Evolutionary conservation across 2,797 vertebrate species (phyloP), one percentile per base, ranked within the genome.

Genomic region (Liparis tanakae): DNA sequence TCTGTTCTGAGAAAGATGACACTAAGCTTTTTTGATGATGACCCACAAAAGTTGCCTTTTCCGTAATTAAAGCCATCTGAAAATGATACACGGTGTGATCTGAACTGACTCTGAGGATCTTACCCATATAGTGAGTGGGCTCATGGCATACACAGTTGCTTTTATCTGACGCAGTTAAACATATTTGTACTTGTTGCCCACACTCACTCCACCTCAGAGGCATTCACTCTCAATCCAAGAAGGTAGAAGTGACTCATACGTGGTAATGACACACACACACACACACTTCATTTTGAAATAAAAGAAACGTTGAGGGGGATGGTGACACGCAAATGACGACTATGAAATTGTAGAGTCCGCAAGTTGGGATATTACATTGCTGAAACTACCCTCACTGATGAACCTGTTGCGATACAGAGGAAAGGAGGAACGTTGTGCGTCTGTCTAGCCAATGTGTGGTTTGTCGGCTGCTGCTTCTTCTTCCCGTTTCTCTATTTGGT

Each of bases 201-300:
- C 80, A 66, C 72, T 66, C 65, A 60, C 51, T 55, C 43, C 48
- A 75, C 78, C 59, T 76, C 53, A 68, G 61, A 75, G 37, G 50
- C 34, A 10, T 70, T 74, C 39, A 55, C 20, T 63, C 13, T 69
- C 54, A 61, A 6, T 59, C 39, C 22, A 64, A 65, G 58, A 76
- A 64, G 74, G 67, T 62, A 70, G 79, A 84, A 73, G 1, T 89
- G 81, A 90, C 55, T 88, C 83, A 80, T 82, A 44, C 62, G 57
- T 76, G 36, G 60, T 51, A 33, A 39, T 44, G 51, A 14, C 48
- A 67, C 63, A 46, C 8, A 30, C n/a, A n/a, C 44, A 43, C 53
- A 61, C 62, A 67, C 37, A 39, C 62, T 71, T 74, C 55, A 73
- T 37, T 33, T 36, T 74, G 39, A 67, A 44, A 33, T 39, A 1